Evolutionary conservation across 2,797 vertebrate species (phyloP).

Genomic region (Otolemur crassicaudatus): DNA sequence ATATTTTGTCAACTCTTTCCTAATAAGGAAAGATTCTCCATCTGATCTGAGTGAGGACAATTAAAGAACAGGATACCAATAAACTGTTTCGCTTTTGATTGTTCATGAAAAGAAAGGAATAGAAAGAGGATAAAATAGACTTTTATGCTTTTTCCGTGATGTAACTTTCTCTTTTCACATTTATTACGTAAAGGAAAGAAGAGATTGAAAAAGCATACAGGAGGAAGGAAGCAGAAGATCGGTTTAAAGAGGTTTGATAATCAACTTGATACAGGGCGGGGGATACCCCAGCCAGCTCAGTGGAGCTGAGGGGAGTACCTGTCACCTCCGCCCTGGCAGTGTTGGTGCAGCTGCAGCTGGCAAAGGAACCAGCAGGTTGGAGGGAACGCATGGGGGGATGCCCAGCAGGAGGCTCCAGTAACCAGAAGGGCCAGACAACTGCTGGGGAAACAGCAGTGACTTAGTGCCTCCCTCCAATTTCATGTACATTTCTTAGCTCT

Average conservation of each 20-base stretch:
- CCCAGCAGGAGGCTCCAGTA: no score
- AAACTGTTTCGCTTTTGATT: conserved; percentile 2
- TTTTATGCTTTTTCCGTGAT: conserved; percentile 1
- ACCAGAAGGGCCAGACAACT: no score
- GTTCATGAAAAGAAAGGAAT: conserved; percentile 2
- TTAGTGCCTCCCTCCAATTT: no score
- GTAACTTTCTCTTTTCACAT: neutral
- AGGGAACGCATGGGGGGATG: no score
- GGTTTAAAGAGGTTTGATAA: conserved; percentile 40
- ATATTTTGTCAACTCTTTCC: conserved; percentile 33
- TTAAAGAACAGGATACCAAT: neutral
- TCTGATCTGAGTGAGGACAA: neutral
- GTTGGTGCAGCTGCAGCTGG: no score
- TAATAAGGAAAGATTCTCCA: neutral
- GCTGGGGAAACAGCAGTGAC: no score
- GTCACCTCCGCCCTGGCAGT: no score
- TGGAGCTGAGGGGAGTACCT: no score
- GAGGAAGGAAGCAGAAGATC: neutral
- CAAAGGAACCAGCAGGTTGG: no score
- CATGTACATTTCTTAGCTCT: no score
- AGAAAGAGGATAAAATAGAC: conserved; percentile 4
- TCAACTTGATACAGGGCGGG: neutral
- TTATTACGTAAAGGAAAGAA: conserved; percentile 22
- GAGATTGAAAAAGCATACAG: neutral
- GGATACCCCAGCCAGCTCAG: no score